Evolutionary conservation across 1,140 invertebrate species (phyloP).

Genomic region (Drosophila pseudoobscura): DNA sequence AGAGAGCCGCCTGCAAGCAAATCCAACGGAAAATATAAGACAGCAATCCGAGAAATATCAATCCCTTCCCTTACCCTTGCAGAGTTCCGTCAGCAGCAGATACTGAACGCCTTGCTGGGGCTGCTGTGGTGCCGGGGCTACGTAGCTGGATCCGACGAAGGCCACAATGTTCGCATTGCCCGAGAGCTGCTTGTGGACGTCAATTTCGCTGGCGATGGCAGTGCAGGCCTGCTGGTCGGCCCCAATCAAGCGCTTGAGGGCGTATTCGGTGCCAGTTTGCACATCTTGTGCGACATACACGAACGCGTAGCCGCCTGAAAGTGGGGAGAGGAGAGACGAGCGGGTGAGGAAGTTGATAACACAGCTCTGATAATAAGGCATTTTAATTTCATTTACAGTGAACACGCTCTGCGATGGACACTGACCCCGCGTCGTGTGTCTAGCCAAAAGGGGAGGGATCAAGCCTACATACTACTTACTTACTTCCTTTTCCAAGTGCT

Average conservation of each 20-base stretch:
- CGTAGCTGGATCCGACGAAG: conserved; percentile 89
- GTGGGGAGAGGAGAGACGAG: conserved; percentile 35
- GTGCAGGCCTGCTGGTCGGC: conserved; percentile 91
- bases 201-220: conserved; percentile 91
- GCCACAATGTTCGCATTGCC: conserved; percentile 92
- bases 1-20: conserved; percentile 88
- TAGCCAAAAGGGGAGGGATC: conserved; percentile 5
- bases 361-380: conserved; percentile 44
- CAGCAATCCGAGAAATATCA: no score
- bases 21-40: neutral
- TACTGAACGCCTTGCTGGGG: conserved; percentile 89
- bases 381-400: conserved; percentile 1
- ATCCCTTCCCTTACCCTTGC: conserved; percentile 84
- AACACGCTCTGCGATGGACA: neutral
- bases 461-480: no score
- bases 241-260: conserved; percentile 92
- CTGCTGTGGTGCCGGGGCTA: conserved; percentile 86
- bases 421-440: no score
- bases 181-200: conserved; percentile 89
- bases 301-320: conserved; percentile 96
- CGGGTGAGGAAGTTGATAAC: conserved; percentile 52
- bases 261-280: conserved; percentile 93
- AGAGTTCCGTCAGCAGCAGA: conserved; percentile 89
- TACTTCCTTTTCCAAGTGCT: neutral
- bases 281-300: conserved; percentile 96